phyloP scores from a whole-genome alignment of 2,888 invertebrate genomes.

The Morpho achilles region DNA sequence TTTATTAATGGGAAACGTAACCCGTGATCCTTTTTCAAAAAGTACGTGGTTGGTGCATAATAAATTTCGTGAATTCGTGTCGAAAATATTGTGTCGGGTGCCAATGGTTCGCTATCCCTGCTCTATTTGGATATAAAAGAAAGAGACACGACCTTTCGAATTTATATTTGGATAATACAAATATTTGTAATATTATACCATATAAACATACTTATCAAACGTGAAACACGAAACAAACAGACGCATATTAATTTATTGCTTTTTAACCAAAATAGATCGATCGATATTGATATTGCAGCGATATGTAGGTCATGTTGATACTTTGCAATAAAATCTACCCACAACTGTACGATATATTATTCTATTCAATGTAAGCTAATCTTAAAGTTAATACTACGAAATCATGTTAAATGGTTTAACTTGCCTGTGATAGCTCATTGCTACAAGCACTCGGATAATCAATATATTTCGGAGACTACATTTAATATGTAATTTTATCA shows the following conservation, averaged over 20 bases:
- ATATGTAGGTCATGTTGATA: background rate
- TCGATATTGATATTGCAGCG: slow-evolving; percentile 3
- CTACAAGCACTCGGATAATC: too few relatives aligned
- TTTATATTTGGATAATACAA: too few relatives aligned
- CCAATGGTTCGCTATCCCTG: too few relatives aligned
- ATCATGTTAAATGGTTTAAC: background rate
- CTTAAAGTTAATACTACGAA: background rate
- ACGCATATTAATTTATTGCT: background rate
- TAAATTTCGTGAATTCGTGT: too few relatives aligned
- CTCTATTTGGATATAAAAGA: too few relatives aligned
- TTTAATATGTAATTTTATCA: too few relatives aligned
- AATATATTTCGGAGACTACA: too few relatives aligned
- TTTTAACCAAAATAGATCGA: slow-evolving; percentile 1
- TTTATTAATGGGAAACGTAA: too few relatives aligned
- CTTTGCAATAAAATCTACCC: slow-evolving; percentile 7
- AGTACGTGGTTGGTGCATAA: too few relatives aligned
- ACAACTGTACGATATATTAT: slow-evolving; percentile 1
- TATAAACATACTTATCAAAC: background rate
- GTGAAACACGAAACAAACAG: slow-evolving; percentile 5
- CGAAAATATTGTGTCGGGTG: too few relatives aligned
- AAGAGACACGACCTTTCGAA: too few relatives aligned
- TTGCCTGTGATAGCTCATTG: background rate
- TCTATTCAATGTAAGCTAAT: slow-evolving; percentile 1
- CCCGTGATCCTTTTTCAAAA: too few relatives aligned
- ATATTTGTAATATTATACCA: background rate